Conservation (phyloP, 2,113 vertebrate species). For the Lophotis ruficrista region DNA sequence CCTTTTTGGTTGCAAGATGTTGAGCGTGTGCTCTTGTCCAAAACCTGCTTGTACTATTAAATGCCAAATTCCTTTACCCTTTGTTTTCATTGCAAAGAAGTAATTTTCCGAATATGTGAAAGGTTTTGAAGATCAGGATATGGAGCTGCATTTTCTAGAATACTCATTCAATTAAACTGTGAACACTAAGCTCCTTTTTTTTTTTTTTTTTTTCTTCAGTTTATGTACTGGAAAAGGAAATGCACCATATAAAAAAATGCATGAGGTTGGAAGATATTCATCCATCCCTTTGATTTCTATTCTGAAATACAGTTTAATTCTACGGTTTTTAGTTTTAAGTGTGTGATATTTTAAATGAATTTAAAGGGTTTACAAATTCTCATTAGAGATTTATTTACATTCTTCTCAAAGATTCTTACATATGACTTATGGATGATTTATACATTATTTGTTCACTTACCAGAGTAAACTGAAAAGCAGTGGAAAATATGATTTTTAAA, state of each 20-base stretch:
- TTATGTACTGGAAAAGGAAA: background rate
- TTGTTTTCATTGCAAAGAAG: background rate
- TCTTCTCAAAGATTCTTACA: background rate
- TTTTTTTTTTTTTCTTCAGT: background rate
- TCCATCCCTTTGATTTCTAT: background rate
- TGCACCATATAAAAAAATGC: background rate
- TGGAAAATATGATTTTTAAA: background rate
- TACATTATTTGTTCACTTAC: background rate
- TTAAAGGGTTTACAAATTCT: background rate
- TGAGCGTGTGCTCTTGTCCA: background rate
- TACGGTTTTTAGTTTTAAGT: background rate
- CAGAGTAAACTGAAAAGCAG: background rate
- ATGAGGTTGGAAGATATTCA: background rate
- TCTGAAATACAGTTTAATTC: background rate
- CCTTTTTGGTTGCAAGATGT: background rate
- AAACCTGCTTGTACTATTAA: background rate
- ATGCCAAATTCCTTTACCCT: background rate
- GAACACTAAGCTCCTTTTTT: background rate
- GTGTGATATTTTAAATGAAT: background rate
- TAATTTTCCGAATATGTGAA: fast-evolving
- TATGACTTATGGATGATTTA: background rate
- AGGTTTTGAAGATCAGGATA: background rate
- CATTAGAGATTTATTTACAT: background rate
- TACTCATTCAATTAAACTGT: background rate
- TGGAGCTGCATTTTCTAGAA: background rate